Evolutionary conservation across 2,113 vertebrate genomes (phyloP).

Genomic region (Malurus alboscapulatus): DNA sequence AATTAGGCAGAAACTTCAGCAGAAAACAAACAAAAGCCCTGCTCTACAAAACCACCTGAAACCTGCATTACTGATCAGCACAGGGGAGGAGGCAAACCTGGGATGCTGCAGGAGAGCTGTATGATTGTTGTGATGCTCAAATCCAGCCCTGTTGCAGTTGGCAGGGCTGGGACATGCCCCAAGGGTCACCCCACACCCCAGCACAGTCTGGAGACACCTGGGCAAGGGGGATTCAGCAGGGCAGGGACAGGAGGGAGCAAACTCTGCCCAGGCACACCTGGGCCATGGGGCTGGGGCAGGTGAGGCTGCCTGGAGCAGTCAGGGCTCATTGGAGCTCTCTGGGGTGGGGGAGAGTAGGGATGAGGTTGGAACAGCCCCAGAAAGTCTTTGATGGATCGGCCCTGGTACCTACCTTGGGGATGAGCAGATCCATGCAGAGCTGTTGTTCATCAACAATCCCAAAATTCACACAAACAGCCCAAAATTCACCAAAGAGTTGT

Average conservation of each 20-base stretch:
- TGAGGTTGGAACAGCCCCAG: neutral
- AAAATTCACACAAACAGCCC: neutral
- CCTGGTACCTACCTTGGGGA: too few relatives aligned
- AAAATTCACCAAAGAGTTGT: neutral
- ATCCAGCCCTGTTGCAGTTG: neutral
- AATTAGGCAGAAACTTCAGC: neutral
- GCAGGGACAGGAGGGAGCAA: neutral
- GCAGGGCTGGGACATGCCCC: neutral
- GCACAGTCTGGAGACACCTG: rapidly evolving
- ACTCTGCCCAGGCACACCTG: rapidly evolving
- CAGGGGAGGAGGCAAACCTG: neutral
- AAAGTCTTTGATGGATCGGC: neutral
- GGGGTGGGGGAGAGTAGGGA: neutral
- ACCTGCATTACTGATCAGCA: neutral
- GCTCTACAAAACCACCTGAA: neutral
- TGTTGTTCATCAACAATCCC: neutral
- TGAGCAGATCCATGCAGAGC: rapidly evolving
- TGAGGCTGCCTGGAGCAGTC: neutral
- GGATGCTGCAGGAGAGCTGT: neutral
- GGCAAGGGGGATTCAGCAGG: neutral
- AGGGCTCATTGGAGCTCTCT: neutral
- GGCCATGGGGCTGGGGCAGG: neutral
- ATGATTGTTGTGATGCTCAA: neutral
- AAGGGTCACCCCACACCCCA: rapidly evolving
- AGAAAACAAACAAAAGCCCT: neutral